Base-by-base conservation (phyloP, 1,140 invertebrate genomes). In the Drosophila athabasca region DNA sequence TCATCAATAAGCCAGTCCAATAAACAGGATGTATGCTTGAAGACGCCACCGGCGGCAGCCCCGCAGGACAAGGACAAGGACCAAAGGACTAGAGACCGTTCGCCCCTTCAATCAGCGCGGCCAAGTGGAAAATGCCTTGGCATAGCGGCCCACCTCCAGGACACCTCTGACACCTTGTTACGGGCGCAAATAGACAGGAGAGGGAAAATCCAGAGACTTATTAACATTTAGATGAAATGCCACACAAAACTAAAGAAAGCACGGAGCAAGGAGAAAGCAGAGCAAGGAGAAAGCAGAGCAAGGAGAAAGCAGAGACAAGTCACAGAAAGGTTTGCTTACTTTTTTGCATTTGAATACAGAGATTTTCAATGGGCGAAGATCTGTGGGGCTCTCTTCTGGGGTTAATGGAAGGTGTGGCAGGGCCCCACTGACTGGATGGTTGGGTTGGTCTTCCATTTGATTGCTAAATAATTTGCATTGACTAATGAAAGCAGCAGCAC, bases 201-300 rank as follows among this genome's bases (percentile, higher is more conserved):
- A 24, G 54, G 31, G 31, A 31, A 31, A 31, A 9, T 3, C 31
- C 31, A 35, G 43, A 76, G 82, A 85, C 82, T 87, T 87, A 87
- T 87, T 87, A 87, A 87, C 82, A 87, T 87, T 87, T 87, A 87
- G 82, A 87, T 87, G 82, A 87, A 87, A 87, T 78, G 74, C 78
- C 69, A 62, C 41, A 57, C 44, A 49, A 74, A 52, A 15, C 26
- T 13, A 44, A 26, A 52, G 45, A 22, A 19, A 19, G n/a, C 8
- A 19, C 29, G 2, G 29, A 35, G 55, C 53, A 53, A 67, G 24
- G 67, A 26, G 52, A 19, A 26, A 26, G 24, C 29, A 8, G 29
- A 43, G 55, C 53, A 53, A 66, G 24, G 67, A 26, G 52, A 19
- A 26, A 26, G 24, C 29, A 8, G 29, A 43, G 55, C 53, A 53